These are phyloP conservation scores for Oikopleura vanhoeffeni DNA, from an alignment of 23 tunicate species.

Conservation along the genomic window DNA sequence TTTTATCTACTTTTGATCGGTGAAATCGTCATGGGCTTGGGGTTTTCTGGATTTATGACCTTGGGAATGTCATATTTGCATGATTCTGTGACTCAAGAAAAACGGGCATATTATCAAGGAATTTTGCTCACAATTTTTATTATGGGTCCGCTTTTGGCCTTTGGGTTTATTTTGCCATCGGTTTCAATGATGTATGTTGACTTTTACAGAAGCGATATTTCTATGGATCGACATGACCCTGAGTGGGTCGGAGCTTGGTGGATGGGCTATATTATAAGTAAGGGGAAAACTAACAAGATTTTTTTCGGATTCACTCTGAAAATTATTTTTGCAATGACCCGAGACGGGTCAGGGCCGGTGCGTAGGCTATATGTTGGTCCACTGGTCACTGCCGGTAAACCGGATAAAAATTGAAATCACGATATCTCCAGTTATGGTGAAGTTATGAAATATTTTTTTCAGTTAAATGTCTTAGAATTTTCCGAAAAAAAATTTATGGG, in stretches of 20 bases:
- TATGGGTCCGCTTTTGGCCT: neutral
- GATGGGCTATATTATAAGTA: slow-evolving; percentile 21
- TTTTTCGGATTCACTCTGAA: no score
- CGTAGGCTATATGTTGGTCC: no score
- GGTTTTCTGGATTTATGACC: neutral
- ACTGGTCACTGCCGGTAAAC: no score
- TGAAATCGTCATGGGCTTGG: neutral
- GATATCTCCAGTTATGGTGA: no score
- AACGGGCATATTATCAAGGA: neutral
- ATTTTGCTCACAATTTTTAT: neutral
- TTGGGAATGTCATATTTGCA: neutral
- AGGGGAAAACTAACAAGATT: no score
- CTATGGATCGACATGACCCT: slow-evolving; percentile 17
- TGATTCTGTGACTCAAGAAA: neutral
- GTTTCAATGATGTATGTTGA: neutral
- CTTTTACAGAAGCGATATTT: neutral
- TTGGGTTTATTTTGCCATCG: neutral
- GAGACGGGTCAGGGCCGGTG: no score
- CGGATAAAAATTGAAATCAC: no score
- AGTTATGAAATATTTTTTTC: no score
- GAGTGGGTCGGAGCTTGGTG: slow-evolving; percentile 34
- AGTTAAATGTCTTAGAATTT: no score
- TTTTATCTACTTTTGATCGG: neutral
- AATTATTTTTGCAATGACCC: no score
- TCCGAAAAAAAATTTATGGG: no score